A percentile compares a stretch with the other conserved stretches of the same genome.
phyloP scores from a whole-genome alignment of 2,113 vertebrate genomes.

The Ailuropoda melanoleuca region DNA sequence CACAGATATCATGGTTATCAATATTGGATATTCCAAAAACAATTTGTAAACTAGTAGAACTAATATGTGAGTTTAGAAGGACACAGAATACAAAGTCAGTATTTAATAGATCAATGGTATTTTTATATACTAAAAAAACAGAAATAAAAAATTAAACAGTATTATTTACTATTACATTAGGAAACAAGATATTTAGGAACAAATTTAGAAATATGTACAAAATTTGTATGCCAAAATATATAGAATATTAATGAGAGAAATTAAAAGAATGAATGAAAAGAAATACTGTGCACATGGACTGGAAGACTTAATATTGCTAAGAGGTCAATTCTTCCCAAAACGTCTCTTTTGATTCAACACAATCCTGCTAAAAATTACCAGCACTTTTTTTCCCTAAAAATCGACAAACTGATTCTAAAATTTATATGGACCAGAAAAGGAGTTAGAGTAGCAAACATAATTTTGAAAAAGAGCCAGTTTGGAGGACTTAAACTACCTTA shows the following conservation, averaged over 20 bases:
- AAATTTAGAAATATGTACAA: not conserved
- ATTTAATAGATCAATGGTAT: not conserved
- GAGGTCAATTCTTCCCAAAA: not conserved
- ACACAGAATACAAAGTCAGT: not conserved
- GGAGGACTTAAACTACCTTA: not conserved
- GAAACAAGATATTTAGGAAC: not conserved
- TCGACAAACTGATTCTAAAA: not conserved
- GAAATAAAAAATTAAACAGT: not conserved
- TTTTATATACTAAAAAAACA: not conserved
- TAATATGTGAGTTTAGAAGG: not conserved
- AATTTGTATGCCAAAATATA: not conserved
- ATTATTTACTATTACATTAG: not conserved
- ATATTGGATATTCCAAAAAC: not conserved
- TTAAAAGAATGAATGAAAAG: not conserved
- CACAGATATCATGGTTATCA: not conserved
- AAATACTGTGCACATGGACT: not conserved
- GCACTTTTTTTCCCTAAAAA: not conserved
- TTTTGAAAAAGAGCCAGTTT: not conserved
- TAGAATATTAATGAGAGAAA: not conserved
- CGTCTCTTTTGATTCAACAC: not conserved
- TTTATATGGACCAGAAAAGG: not conserved
- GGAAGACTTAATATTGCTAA: not conserved
- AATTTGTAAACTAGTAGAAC: not conserved
- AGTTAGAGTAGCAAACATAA: not conserved
- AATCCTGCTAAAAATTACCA: not conserved